These are phyloP conservation scores for Chirona hameri DNA, from an alignment of 2,888 invertebrate species.

Conservation along the genomic window DNA sequence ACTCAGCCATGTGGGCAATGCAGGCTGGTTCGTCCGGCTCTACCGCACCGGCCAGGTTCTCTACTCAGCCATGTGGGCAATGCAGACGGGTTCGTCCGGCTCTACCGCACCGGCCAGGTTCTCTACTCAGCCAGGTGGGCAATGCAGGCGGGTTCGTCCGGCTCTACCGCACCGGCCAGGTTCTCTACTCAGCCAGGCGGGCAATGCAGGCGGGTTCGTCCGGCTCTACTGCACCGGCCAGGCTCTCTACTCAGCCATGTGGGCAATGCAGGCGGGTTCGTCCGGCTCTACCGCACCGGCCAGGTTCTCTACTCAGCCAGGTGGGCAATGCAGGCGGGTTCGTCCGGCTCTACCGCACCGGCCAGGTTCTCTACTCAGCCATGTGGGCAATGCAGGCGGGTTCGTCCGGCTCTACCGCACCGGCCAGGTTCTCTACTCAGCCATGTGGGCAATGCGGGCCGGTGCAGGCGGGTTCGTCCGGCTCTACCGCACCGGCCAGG, in stretches of 20 bases:
- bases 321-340: too few species aligned
- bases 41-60: slow-evolving; percentile 54
- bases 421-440: slow-evolving; percentile 39
- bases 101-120: slow-evolving; percentile 58
- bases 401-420: slow-evolving; percentile 75
- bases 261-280: too few species aligned
- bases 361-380: slow-evolving; percentile 39
- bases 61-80: slow-evolving; percentile 40
- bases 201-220: too few species aligned
- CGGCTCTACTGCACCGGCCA: slow-evolving; percentile 64
- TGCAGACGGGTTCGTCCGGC: slow-evolving; percentile 76
- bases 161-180: slow-evolving; percentile 60
- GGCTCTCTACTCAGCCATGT: slow-evolving; percentile 40
- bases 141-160: too few species aligned
- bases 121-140: slow-evolving; percentile 40
- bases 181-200: slow-evolving; percentile 40
- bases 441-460: too few species aligned
- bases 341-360: slow-evolving; percentile 69
- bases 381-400: too few species aligned
- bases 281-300: slow-evolving; percentile 68
- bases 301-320: slow-evolving; percentile 39
- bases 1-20: slow-evolving; percentile 40
- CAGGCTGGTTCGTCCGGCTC: slow-evolving; percentile 77
- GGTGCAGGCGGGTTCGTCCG: too few species aligned
- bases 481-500: slow-evolving; percentile 60